Base-by-base conservation (phyloP, 2,888 invertebrate genomes). In the Teleiodes luculella region DNA sequence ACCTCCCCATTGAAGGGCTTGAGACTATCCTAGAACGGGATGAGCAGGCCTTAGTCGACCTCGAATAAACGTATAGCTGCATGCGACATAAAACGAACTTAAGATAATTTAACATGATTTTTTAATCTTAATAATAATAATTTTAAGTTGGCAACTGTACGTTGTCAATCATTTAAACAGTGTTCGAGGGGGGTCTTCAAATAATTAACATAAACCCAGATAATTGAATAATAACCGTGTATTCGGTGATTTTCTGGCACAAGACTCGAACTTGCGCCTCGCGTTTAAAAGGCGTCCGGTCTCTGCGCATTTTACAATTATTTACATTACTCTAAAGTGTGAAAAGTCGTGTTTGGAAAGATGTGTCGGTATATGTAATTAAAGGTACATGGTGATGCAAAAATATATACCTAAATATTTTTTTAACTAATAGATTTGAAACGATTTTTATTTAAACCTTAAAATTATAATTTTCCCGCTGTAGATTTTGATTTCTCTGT, bases 121-220 rank as follows among this genome's bases (percentile, higher is more conserved):
- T 24, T 24, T 3, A 3, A 24, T 6, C 24, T 24, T 24, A 24
- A 24, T 24, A 24, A 24, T 24, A 4, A 24, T 24, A 24, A 24
- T 24, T 24, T 24, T 24, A 24, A 24, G 24, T 3, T 24, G 24
- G 3, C 6, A 24, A 24, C 24, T 4, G 24, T 24, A 24, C 3
- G 6, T 30, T 35, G 30, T 39, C 47, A 52, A 18, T 57, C 50
- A 20, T 18, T 16, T 41, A 41, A n/a, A 41, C 39, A 11, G 20
- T 14, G 18, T 11, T 20, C 39, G 39, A 41, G 8, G 39, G 39
- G 18, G 39, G 39, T 41, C 39, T 18, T 41, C 43, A 43, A 43
- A 43, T 43, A 43, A 43, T 43, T 43, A n/a, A 43, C 43, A 13
- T 28, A 20, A 41, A 43, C n/a, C 28, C 13, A 43, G 13, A 43